Evolutionary conservation across 2,113 vertebrate species (phyloP).

Genomic region (Mirounga angustirostris): DNA sequence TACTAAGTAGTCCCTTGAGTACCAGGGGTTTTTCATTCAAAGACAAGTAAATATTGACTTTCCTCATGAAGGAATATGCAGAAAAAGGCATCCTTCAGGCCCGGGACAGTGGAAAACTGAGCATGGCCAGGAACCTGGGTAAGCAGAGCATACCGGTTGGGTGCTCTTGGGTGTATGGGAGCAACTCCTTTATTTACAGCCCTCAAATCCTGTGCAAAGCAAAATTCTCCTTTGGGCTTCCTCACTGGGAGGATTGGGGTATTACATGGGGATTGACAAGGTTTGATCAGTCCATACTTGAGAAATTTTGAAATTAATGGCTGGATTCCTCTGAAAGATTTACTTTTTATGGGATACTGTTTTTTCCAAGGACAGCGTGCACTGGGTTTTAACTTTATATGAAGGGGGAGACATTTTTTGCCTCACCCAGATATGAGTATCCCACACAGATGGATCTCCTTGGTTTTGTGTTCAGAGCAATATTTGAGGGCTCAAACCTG

Average conservation of each 20-base stretch:
- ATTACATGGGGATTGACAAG: neutral
- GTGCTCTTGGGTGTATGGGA: neutral
- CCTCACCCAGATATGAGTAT: no score
- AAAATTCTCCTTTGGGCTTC: neutral
- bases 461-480: neutral
- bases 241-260: neutral
- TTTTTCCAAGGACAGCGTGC: neutral
- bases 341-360: neutral
- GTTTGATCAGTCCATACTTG: neutral
- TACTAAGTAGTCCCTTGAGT: neutral
- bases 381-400: neutral
- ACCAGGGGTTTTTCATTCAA: neutral
- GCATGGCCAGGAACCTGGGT: neutral
- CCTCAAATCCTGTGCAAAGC: neutral
- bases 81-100: neutral
- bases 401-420: neutral
- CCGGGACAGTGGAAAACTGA: neutral
- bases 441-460: neutral
- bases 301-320: neutral
- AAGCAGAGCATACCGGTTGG: neutral
- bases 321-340: neutral
- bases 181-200: neutral
- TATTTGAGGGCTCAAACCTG: neutral
- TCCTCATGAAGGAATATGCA: neutral
- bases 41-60: neutral